These are phyloP conservation scores for Corvus moneduloides DNA, from an alignment of 2,113 vertebrate genomes.

Conservation along the genomic window DNA sequence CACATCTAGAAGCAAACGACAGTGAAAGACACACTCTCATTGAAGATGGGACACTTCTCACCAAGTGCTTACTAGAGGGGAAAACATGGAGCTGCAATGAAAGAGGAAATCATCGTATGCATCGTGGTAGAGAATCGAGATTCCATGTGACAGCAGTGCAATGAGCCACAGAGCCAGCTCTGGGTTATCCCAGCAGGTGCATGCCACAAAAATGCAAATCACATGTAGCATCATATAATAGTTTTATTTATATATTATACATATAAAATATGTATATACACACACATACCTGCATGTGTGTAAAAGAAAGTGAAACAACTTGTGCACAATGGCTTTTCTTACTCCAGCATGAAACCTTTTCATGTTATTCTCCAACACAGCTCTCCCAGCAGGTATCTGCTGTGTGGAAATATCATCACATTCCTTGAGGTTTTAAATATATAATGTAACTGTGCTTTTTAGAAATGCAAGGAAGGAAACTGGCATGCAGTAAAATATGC, in stretches of 20 bases:
- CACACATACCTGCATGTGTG: neutral
- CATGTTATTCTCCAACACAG: neutral
- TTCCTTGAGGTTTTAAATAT: conserved; percentile 26
- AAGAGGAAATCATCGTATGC: neutral
- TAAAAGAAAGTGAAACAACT: neutral
- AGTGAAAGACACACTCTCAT: neutral
- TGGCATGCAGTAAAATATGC: neutral
- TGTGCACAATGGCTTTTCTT: neutral
- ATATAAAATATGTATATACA: neutral
- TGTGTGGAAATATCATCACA: neutral
- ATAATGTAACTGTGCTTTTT: conserved; percentile 14
- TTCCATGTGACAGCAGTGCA: neutral
- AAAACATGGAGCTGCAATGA: neutral
- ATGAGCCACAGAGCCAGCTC: neutral
- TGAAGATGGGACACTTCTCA: neutral
- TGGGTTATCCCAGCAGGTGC: neutral
- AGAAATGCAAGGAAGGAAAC: neutral
- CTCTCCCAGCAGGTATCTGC: neutral
- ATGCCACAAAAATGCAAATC: neutral
- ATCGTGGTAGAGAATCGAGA: neutral
- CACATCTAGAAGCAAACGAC: neutral
- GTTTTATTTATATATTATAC: neutral
- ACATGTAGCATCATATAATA: neutral
- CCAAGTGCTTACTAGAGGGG: neutral
- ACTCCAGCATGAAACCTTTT: neutral